These are phyloP conservation scores for Drosophila miranda DNA, from an alignment of 1,140 invertebrate species.

Conservation along the genomic window DNA sequence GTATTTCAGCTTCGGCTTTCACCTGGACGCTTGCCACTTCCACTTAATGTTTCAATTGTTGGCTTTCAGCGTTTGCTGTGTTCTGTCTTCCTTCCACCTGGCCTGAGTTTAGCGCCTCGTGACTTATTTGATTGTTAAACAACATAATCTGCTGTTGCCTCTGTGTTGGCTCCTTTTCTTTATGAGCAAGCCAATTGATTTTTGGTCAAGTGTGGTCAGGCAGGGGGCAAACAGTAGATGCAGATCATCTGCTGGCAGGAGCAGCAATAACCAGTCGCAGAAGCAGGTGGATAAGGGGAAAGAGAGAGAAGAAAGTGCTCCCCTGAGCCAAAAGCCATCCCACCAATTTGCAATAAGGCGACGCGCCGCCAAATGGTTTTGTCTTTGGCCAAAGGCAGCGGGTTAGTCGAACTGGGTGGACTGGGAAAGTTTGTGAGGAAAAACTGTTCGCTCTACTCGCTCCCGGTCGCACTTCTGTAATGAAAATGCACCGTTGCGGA, in stretches of 20 bases:
- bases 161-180: conserved; percentile 8
- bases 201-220: conserved; percentile 54
- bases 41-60: conserved; percentile 42
- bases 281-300: background rate
- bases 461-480: conserved; percentile 54
- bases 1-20: conserved; percentile 26
- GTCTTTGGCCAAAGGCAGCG: conserved; percentile 43
- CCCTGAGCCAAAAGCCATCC: conserved; percentile 62
- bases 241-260: conserved; percentile 10
- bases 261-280: no score
- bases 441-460: no score
- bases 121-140: conserved; percentile 80
- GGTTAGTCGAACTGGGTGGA: conserved; percentile 7
- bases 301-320: conserved; percentile 1
- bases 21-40: conserved; percentile 20
- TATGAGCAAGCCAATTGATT: conserved; percentile 61
- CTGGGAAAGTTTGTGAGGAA: conserved; percentile 24
- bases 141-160: conserved; percentile 71
- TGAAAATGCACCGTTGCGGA: conserved; percentile 76
- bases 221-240: conserved; percentile 55
- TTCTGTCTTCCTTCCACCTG: conserved; percentile 46
- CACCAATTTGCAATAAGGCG: conserved; percentile 77
- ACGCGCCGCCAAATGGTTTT: conserved; percentile 7
- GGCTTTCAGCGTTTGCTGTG: conserved; percentile 1
- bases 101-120: conserved; percentile 72